Evolutionary conservation across 2,888 invertebrate species (phyloP).

Genomic region (Anthrax anthrax): DNA sequence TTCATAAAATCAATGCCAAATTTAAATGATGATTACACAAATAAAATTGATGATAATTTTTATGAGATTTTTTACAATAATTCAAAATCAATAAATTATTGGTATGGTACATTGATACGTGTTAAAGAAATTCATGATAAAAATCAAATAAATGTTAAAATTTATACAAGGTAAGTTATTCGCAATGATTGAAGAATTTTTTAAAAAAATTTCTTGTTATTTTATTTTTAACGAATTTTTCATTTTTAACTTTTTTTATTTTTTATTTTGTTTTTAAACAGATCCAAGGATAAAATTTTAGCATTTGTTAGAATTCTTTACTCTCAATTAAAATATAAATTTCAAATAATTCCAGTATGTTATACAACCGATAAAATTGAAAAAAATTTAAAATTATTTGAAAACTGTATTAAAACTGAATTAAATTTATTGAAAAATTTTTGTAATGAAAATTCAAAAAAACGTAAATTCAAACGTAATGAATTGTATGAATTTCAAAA

Average conservation of each 20-base stretch:
- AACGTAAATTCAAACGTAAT: conserved; percentile 1
- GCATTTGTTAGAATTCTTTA: conserved; percentile 1
- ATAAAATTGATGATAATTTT: not conserved
- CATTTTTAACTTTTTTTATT: not conserved
- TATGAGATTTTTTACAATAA: conserved; percentile 2
- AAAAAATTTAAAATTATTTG: conserved; percentile 4
- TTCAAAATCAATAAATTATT: not conserved
- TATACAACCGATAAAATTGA: not conserved
- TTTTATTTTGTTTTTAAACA: not conserved
- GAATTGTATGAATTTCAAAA: conserved; percentile 4
- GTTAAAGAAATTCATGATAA: not conserved
- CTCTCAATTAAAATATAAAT: conserved; percentile 3
- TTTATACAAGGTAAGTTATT: conserved; percentile 7
- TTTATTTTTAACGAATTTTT: not conserved
- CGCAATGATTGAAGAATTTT: not conserved
- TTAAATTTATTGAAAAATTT: conserved; percentile 7
- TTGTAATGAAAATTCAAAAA: not conserved
- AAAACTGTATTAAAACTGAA: conserved; percentile 7
- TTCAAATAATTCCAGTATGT: conserved; percentile 2
- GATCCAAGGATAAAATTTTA: conserved; percentile 2
- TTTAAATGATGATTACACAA: not conserved
- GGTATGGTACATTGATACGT: conserved; percentile 4
- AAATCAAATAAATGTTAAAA: conserved; percentile 3
- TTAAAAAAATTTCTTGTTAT: not conserved
- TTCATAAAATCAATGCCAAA: not conserved